These are phyloP conservation scores for Brachypterus glaber DNA, from an alignment of 2,888 invertebrate species.

Conservation along the genomic window DNA sequence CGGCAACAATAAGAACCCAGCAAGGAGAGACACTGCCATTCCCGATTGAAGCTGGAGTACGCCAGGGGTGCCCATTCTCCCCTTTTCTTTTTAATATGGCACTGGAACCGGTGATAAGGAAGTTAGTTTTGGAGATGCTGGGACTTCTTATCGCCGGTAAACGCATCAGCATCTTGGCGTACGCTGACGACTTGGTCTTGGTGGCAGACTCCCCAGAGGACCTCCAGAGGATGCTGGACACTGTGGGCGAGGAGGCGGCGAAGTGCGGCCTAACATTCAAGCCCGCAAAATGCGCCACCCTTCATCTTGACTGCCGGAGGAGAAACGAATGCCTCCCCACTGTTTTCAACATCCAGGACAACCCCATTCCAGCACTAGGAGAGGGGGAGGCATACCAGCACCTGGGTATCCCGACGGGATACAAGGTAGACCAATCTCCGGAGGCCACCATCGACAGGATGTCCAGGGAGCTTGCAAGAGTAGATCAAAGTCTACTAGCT, in stretches of 20 bases:
- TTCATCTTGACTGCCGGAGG: slow-evolving; percentile 17
- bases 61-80: slow-evolving; percentile 32
- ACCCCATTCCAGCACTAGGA: slow-evolving; percentile 14
- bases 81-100: slow-evolving; percentile 32
- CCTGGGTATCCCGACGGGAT: slow-evolving; percentile 30
- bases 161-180: slow-evolving; percentile 10
- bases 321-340: slow-evolving; percentile 12
- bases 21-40: slow-evolving; percentile 6
- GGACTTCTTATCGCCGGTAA: slow-evolving; percentile 3
- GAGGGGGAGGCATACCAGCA: slow-evolving; percentile 26
- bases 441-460: slow-evolving; percentile 19
- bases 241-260: slow-evolving; percentile 11
- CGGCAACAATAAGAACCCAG: slow-evolving; percentile 1
- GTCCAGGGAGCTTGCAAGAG: slow-evolving; percentile 14
- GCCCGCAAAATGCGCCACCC: slow-evolving; percentile 25
- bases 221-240: slow-evolving; percentile 14
- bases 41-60: slow-evolving; percentile 27
- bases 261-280: slow-evolving; percentile 27
- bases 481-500: slow-evolving; percentile 17
- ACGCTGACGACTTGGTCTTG: slow-evolving; percentile 16
- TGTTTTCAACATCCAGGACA: slow-evolving; percentile 19
- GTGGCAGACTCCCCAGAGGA: slow-evolving; percentile 13
- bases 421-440: slow-evolving; percentile 20
- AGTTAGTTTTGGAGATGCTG: neutral
- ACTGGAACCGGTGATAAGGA: slow-evolving; percentile 16